phyloP scores from a whole-genome alignment of 1,140 invertebrate species.

The Drosophila leontia region DNA sequence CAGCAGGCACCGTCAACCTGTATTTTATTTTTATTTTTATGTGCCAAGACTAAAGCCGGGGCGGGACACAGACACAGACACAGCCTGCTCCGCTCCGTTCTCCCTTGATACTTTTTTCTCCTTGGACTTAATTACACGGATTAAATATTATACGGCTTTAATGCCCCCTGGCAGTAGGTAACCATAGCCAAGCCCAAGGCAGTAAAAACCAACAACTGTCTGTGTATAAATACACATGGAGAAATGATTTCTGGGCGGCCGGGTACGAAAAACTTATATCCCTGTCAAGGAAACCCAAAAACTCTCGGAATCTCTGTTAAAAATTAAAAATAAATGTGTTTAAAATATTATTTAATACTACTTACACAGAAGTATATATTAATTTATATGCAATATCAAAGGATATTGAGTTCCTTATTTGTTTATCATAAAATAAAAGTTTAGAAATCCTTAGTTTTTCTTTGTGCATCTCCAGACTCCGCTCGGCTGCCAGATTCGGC shows the following conservation, averaged over 20 bases:
- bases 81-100: slow-evolving; percentile 21
- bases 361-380: too few relatives aligned
- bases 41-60: slow-evolving; percentile 46
- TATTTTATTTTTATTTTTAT: slow-evolving; percentile 66
- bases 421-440: neutral
- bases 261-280: neutral
- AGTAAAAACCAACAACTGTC: slow-evolving; percentile 40
- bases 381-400: neutral
- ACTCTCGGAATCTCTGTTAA: too few relatives aligned
- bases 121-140: slow-evolving; percentile 83
- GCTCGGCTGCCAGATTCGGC: slow-evolving; percentile 23
- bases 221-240: slow-evolving; percentile 9
- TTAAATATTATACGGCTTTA: slow-evolving; percentile 81
- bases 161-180: slow-evolving; percentile 61
- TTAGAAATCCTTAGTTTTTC: neutral
- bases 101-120: slow-evolving; percentile 56
- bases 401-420: neutral
- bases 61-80: slow-evolving; percentile 32
- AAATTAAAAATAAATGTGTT: too few relatives aligned
- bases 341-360: too few relatives aligned
- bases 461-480: neutral
- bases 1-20: slow-evolving; percentile 61
- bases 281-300: too few relatives aligned
- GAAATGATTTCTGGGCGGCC: neutral
- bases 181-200: slow-evolving; percentile 49